Percentiles rank a stretch among this genome's conserved stretches.
Conservation (phyloP, 2,888 invertebrate genomes). For the Spatulosminthurus flaviceps region DNA sequence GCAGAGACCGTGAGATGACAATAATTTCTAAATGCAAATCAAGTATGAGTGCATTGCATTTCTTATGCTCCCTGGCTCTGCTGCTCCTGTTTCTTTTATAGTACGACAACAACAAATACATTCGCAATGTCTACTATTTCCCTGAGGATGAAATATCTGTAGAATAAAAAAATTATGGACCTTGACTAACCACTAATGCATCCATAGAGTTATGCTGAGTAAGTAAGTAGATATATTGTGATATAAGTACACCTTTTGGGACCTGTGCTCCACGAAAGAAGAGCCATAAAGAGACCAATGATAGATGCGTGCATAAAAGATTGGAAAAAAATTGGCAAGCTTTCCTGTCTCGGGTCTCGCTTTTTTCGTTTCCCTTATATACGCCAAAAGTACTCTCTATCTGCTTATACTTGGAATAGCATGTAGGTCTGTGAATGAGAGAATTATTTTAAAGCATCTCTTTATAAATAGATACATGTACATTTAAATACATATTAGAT, state of each 20-base stretch:
- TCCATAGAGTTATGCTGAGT: neutral
- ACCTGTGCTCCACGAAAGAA: neutral
- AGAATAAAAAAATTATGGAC: neutral
- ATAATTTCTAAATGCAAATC: no score
- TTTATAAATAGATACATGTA: neutral
- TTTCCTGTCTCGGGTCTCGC: neutral
- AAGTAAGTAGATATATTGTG: neutral
- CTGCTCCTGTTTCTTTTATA: no score
- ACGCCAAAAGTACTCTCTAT: neutral
- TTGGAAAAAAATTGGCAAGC: slow-evolving; percentile 27
- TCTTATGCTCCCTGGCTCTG: no score
- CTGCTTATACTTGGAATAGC: neutral
- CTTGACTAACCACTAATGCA: neutral
- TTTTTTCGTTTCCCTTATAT: neutral
- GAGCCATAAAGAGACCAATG: neutral
- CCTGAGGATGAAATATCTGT: no score
- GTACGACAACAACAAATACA: no score
- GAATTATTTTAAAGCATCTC: neutral
- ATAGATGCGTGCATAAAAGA: slow-evolving; percentile 21
- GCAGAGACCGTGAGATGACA: no score
- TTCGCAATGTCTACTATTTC: no score
- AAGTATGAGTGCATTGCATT: no score
- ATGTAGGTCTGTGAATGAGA: no score
- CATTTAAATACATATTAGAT: neutral
- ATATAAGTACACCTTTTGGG: neutral